phyloP scores from a whole-genome alignment of 2,797 vertebrate species.

The Cygnus olor region DNA sequence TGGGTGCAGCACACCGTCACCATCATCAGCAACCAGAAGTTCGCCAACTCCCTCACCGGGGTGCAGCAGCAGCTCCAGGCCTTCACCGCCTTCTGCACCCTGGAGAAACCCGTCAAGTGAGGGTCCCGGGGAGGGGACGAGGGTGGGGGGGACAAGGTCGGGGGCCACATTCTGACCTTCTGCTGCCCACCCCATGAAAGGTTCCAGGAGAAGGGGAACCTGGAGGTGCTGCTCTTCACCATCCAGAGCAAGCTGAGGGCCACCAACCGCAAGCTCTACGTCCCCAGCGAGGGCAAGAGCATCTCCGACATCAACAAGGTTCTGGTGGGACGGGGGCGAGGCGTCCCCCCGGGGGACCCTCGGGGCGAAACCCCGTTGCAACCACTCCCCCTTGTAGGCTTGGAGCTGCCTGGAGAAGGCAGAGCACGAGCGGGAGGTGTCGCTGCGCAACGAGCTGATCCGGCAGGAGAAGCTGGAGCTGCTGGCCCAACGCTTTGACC shows the following conservation, averaged over 20 bases:
- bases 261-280: conserved; percentile 91
- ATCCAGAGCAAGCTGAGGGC: conserved; percentile 97
- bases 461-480: conserved; percentile 96
- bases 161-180: rapidly evolving
- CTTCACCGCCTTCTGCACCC: conserved; percentile 94
- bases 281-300: conserved; percentile 90
- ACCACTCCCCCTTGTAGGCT: conserved; percentile 74
- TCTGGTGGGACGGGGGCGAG: neutral
- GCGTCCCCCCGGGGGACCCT: too few species aligned
- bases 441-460: conserved; percentile 91
- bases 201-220: conserved; percentile 97
- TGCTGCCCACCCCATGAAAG: conserved; percentile 63
- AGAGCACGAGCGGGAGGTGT: conserved; percentile 90
- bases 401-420: conserved; percentile 93
- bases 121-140: neutral
- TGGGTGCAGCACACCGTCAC: conserved; percentile 93
- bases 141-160: too few species aligned
- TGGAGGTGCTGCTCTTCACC: conserved; percentile 95
- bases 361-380: neutral
- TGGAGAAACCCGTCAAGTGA: conserved; percentile 96
- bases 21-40: conserved; percentile 94
- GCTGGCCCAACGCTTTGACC: conserved; percentile 93
- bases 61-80: conserved; percentile 97
- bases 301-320: conserved; percentile 97
- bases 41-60: conserved; percentile 92